Evolutionary conservation across 1,140 invertebrate species (phyloP).

Genomic region (Platyscapa corneri): DNA sequence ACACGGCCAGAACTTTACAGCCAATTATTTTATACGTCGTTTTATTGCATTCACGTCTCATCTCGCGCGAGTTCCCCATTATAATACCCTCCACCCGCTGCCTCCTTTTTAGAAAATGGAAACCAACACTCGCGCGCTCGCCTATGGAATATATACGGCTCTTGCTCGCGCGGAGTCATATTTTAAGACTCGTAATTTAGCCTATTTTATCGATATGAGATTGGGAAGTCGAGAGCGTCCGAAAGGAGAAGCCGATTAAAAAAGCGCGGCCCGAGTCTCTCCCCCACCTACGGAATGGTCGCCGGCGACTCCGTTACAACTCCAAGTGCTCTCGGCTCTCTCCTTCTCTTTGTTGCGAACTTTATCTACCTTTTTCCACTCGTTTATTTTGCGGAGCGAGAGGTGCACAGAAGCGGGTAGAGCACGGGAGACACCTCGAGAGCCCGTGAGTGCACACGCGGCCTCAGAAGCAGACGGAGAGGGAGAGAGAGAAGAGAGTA

Average conservation of each 20-base stretch:
- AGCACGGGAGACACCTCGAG: conserved; percentile 45
- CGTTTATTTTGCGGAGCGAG: conserved; percentile 17
- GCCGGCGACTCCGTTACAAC: background rate
- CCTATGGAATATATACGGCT: conserved; percentile 8
- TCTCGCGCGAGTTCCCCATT: conserved; percentile 38
- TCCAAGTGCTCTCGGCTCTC: background rate
- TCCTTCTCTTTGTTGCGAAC: background rate
- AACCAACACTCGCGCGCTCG: conserved; percentile 9
- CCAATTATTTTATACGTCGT: conserved; percentile 72
- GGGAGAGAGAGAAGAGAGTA: background rate
- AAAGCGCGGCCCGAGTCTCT: background rate
- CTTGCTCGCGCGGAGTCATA: background rate
- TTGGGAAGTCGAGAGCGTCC: background rate
- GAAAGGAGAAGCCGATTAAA: background rate
- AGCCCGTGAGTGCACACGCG: conserved; percentile 2
- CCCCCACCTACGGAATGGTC: conserved; percentile 33
- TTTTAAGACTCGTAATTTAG: conserved; percentile 34
- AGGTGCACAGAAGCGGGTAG: conserved; percentile 40
- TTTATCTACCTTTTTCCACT: background rate
- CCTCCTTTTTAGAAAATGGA: conserved; percentile 45
- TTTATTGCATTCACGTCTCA: conserved; percentile 64
- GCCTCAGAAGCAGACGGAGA: too few relatives aligned
- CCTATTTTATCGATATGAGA: conserved; percentile 27
- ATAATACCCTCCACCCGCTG: conserved; percentile 35
- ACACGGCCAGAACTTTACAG: conserved; percentile 65